Evolutionary conservation across 2,113 vertebrate species (phyloP), one percentile per base, ranked within the genome.

Genomic region (Tragulus kanchil): DNA sequence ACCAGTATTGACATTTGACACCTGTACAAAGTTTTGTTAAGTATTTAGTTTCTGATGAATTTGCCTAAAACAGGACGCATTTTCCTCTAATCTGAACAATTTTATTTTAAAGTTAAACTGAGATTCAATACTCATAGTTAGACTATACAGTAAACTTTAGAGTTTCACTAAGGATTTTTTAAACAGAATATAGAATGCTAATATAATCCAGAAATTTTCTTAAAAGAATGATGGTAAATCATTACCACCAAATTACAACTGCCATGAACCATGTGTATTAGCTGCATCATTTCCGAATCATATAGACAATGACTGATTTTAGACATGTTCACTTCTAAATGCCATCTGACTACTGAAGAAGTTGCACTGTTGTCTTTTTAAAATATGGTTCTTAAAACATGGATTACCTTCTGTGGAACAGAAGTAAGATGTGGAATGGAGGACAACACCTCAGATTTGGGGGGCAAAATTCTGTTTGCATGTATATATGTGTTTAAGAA

Each of bases 41-140:
- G 78, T 59, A 71, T 81, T 92, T 77, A 67, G 12, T 64, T 89
- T 96, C 50, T 64, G 15, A 58, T 88, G 88, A 89, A 78, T 69
- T 59, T 91, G 3, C 26, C 50, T 85, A 54, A 8, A 93, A 71
- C 4, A 61, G 8, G 8, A 62, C 21, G 36, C 25, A 84, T 79
- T 67, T 94, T 82, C 26, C 17, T 45, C 6, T 59, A 75, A 36
- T 0, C 0, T 64, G 13, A 92, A 67, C 75, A n/a, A 31, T 73
- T 93, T 65, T 25, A 64, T 75, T 85, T 82, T 79, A 58, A 95
- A 62, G 28, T 64, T 73, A 93, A 96, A 87, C 17, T 69, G n/a
- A 94, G 36, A 69, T 19, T 62, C 28, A 89, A 15, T 13, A 31
- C 73, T 1, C 19, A 26, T 28, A 16, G 9, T 88, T 79, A 89